Evolutionary conservation across 2,888 invertebrate genomes (phyloP), one percentile per base, ranked within the genome.

Genomic region (Synergus gifuensis): DNA sequence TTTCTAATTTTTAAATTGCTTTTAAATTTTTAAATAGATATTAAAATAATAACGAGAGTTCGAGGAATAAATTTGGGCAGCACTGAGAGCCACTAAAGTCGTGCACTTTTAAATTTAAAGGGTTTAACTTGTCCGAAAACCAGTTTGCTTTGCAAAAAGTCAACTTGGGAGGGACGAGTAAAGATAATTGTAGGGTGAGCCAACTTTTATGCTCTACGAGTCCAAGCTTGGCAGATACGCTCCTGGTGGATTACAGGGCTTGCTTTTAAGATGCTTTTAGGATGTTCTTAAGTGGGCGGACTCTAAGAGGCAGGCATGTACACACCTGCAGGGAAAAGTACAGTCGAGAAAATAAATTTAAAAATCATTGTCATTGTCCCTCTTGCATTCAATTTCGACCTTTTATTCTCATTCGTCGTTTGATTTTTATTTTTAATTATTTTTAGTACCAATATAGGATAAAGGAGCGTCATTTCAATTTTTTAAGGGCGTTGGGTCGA

Each of bases 181-280:
- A 73, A 54, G 73, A 73, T 73, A 73, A 73, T 73, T 73, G 73
- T 54, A 40, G 28, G 36, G 54, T 54, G 73, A 54, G 46, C 11
- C 54, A 49, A 54, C 54, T 54, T 73, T 54, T 73, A 54, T 36
- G 54, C 36, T 49, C 73, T 49, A 36, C 36, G 54, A 54, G 73
- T 73, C 73, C 16, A 67, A 44, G 46, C n/a, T 73, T 49, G 54
- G 40, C 73, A n/a, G 40, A 40, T 73, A 73, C 54, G 28, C 54
- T 54, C 54, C 73, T 73, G 54, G 49, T 73, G 73, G 36, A 73
- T 73, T 54, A 73, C 54, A 73, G 73, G n/a, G 73, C 54, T 16
- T 73, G 54, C 36, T 54, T 73, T 73, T 73, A 73, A 73, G 73
- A 73, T 36, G 73, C 73, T 73, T 73, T 73, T 69, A 73, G 49